These are phyloP conservation scores for Chrysotoxum bicinctum DNA, from an alignment of 2,888 invertebrate genomes.

Conservation along the genomic window DNA sequence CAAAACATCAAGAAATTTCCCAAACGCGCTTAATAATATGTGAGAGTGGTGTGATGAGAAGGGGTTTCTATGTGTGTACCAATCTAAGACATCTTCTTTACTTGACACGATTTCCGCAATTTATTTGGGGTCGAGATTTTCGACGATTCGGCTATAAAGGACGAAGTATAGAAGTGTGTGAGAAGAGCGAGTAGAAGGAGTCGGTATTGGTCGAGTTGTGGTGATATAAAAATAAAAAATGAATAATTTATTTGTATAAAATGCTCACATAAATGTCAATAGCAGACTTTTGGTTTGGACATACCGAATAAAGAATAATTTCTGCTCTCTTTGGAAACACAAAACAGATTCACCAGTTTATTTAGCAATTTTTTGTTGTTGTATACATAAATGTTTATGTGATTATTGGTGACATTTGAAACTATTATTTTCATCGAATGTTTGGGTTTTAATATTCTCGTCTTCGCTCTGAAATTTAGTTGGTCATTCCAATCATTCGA, in stretches of 20 bases:
- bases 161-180: background rate
- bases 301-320: slow-evolving; percentile 24
- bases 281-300: slow-evolving; percentile 36
- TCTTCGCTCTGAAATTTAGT: background rate
- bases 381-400: slow-evolving; percentile 4
- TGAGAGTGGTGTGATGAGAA: background rate
- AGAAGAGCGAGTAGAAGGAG: background rate
- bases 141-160: slow-evolving; percentile 22
- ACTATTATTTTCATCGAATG: background rate
- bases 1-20: slow-evolving; percentile 12
- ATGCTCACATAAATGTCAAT: slow-evolving; percentile 64
- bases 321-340: background rate
- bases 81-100: slow-evolving; percentile 42
- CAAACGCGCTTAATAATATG: slow-evolving; percentile 27
- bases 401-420: slow-evolving; percentile 24
- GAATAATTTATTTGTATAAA: slow-evolving; percentile 62
- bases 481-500: background rate
- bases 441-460: slow-evolving; percentile 4
- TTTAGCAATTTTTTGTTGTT: background rate
- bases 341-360: slow-evolving; percentile 36
- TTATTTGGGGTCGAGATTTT: slow-evolving; percentile 61
- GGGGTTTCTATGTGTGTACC: background rate
- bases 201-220: slow-evolving; percentile 25
- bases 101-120: slow-evolving; percentile 63
- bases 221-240: slow-evolving; percentile 66